These are phyloP conservation scores for Formica selysi DNA, from an alignment of 1,140 invertebrate genomes.

Conservation along the genomic window DNA sequence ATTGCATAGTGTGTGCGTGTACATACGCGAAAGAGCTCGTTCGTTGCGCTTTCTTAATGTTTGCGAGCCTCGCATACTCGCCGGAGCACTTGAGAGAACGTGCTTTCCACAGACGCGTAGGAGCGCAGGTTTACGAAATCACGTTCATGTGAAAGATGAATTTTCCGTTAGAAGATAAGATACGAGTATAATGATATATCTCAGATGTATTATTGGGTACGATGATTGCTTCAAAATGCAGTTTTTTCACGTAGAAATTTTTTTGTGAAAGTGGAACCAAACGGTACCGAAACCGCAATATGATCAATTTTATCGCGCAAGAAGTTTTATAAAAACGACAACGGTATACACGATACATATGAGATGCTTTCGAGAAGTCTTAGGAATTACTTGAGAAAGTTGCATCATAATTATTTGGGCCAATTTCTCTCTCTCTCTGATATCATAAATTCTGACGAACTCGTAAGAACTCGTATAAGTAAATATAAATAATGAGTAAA, in stretches of 20 bases:
- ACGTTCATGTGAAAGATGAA: background rate
- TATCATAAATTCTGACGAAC: background rate
- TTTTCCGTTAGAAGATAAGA: constrained; percentile 22
- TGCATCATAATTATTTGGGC: background rate
- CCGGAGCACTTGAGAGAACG: constrained; percentile 6
- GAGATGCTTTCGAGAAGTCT: background rate
- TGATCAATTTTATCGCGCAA: background rate
- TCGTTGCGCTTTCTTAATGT: constrained; percentile 42
- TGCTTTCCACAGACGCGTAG: constrained; percentile 29
- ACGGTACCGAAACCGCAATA: background rate
- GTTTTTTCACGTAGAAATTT: background rate
- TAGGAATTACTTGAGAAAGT: background rate
- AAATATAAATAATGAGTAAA: background rate
- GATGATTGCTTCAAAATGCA: background rate
- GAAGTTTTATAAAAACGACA: background rate
- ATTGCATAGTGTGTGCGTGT: constrained; percentile 50
- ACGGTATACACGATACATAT: background rate
- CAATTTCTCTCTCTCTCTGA: background rate
- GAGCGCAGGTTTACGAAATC: constrained; percentile 18
- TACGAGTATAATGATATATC: background rate
- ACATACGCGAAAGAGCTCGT: constrained; percentile 62
- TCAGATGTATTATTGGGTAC: background rate
- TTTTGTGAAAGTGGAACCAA: background rate
- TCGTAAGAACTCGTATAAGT: background rate
- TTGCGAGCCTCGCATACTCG: constrained; percentile 65